Conservation (phyloP, 2,888 invertebrate genomes). For the Sisyra nigra region DNA sequence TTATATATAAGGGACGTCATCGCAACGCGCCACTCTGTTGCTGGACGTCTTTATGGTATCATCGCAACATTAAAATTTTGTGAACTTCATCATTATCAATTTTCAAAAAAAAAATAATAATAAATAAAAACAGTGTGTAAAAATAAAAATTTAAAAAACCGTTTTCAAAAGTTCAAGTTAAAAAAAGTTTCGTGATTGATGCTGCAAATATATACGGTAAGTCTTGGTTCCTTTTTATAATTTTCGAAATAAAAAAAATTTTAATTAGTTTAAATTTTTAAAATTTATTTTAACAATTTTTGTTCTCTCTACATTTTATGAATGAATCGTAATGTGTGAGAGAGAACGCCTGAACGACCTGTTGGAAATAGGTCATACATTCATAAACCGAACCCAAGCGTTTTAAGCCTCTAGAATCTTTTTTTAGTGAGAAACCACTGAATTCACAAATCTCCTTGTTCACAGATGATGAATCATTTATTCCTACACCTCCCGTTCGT, state of each 20-base stretch:
- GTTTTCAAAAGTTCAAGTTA: too few relatives aligned
- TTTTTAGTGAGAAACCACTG: background rate
- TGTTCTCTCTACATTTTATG: background rate
- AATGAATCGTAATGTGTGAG: slow-evolving; percentile 4
- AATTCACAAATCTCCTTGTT: slow-evolving; percentile 11
- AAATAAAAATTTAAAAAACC: too few relatives aligned
- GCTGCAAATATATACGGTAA: too few relatives aligned
- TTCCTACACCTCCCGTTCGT: slow-evolving; percentile 19
- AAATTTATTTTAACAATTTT: too few relatives aligned
- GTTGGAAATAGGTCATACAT: slow-evolving; percentile 15
- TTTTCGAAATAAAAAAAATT: too few relatives aligned
- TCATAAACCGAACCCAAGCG: too few relatives aligned
- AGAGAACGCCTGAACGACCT: slow-evolving; percentile 11
- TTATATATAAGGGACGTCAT: slow-evolving; percentile 14
- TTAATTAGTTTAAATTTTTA: too few relatives aligned
- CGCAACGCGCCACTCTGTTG: slow-evolving; percentile 5
- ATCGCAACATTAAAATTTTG: background rate
- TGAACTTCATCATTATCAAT: too few relatives aligned
- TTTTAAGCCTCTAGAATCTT: slow-evolving; percentile 1
- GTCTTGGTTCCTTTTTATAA: too few relatives aligned
- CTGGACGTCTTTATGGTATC: background rate
- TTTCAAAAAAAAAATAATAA: too few relatives aligned
- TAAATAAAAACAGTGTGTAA: too few relatives aligned
- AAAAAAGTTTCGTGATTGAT: too few relatives aligned
- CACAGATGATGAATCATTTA: slow-evolving; percentile 18